phyloP scores from a whole-genome alignment of 2,888 invertebrate genomes.

The Leptura quadrifasciata region DNA sequence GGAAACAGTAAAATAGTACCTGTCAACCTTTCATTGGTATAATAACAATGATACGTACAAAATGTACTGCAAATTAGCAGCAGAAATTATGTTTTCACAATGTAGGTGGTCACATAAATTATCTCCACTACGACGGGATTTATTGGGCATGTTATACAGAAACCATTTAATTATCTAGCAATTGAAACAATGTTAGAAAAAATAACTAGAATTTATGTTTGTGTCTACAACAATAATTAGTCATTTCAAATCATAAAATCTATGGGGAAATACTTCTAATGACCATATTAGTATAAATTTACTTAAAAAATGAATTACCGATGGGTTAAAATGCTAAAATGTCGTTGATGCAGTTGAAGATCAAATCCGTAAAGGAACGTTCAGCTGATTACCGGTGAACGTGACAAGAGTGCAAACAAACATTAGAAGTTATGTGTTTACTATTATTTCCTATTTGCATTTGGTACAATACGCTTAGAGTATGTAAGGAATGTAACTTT shows the following conservation, averaged over 20 bases:
- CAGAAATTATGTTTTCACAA: conserved; percentile 17
- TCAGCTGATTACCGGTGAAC: conserved; percentile 25
- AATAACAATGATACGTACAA: conserved; percentile 6
- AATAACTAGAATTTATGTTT: neutral
- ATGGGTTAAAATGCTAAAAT: neutral
- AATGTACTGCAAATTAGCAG: conserved; percentile 17
- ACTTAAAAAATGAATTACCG: too few species aligned
- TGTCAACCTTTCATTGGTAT: conserved; percentile 23
- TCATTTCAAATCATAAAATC: neutral
- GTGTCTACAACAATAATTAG: neutral
- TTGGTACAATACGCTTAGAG: neutral
- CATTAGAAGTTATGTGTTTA: conserved; percentile 38
- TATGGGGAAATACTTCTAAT: neutral
- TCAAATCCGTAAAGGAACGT: conserved; percentile 8
- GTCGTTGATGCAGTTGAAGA: conserved; percentile 20
- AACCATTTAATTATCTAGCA: neutral
- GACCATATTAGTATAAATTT: neutral
- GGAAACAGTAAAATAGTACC: conserved; percentile 7
- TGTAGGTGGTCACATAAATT: conserved; percentile 13
- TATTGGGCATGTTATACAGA: neutral
- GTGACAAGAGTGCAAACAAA: conserved; percentile 29
- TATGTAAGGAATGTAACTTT: neutral
- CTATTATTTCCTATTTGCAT: conserved; percentile 31
- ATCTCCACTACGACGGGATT: neutral
- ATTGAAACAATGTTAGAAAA: neutral